Base-by-base conservation (phyloP, 2,888 invertebrate species). In the Heliconius erato region DNA sequence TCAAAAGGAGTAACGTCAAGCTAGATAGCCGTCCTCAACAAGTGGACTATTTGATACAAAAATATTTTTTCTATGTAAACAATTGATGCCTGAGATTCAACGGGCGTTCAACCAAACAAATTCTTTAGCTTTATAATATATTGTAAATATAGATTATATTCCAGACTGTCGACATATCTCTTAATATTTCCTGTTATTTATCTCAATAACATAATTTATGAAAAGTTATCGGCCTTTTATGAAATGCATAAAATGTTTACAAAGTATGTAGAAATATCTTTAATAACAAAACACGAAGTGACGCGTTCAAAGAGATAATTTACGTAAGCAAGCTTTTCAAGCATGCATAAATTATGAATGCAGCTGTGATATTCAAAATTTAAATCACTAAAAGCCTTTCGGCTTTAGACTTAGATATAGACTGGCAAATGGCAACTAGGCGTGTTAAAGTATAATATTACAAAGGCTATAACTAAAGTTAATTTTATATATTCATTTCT, bases 261-360 rank as follows among this genome's bases (percentile, higher is more conserved):
- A 63, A 59, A 76, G 72, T 28, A 7, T 26, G 9, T 40, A 26
- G 40, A 74, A 59, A 76, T 78, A 78, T 28, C 6, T 28, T 65
- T 44, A 44, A 44, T 44, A 67, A 44, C 40, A 71, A 63, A 63
- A 67, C 44, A 12, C 54, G 54, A 9, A 54, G 54, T 23, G 49
- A 65, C 71, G 32, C 77, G 69, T 77, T 81, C 63, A 35, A 59
- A 80, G 69, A 71, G 44, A 44, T 77, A 32, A 77, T 77, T 81
- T 81, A 81, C 69, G 77, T 81, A 78, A 78, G 76, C 81, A 71
- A 78, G 71, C 81, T 80, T 74, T 74, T 59, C 26, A 59, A 74
- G 69, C 67, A 40, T 83, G 80, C 77, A 80, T 83, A 83, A 63
- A 77, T 83, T 77, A 83, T 81, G 77, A 72, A 81, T 78, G 78